Conservation (phyloP, 2,888 invertebrate species). For the Amblyjoppa proteus region DNA sequence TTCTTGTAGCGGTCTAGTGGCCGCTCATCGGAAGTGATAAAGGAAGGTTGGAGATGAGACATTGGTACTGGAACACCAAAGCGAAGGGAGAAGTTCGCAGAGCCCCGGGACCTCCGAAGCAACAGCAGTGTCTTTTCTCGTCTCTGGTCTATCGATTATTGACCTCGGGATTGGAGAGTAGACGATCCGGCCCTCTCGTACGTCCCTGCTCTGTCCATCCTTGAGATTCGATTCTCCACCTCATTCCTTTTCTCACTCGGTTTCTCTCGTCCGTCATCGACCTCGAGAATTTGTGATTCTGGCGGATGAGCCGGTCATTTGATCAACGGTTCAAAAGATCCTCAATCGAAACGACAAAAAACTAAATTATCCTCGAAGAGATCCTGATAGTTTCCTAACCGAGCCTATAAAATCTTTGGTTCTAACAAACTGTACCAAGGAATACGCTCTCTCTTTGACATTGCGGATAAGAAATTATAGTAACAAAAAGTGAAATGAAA, state of each 20-base stretch:
- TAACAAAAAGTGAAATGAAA: not conserved
- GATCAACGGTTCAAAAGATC: not conserved
- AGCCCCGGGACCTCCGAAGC: conserved; percentile 28
- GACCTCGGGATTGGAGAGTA: conserved; percentile 72
- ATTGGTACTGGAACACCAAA: conserved; percentile 33
- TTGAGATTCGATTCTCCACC: conserved; percentile 27
- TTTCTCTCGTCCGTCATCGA: conserved; percentile 61
- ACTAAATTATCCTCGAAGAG: not conserved
- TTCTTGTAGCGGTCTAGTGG: conserved; percentile 54
- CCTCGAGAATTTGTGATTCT: conserved; percentile 76
- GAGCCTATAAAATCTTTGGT: not conserved
- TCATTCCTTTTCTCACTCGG: not conserved
- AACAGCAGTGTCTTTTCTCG: conserved; percentile 59
- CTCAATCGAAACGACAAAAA: not conserved
- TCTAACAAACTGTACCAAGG: not conserved
- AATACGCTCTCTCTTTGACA: not conserved
- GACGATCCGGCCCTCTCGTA: conserved; percentile 49
- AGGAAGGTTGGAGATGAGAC: conserved; percentile 67
- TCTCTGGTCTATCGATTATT: conserved; percentile 80
- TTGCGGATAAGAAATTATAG: not conserved
- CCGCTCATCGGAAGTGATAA: conserved; percentile 52
- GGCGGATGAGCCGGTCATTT: conserved; percentile 71
- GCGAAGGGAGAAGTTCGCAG: conserved; percentile 39
- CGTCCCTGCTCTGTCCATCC: conserved; percentile 22
- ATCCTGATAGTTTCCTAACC: not conserved